phyloP scores from a whole-genome alignment of 53 echinoderm and acorn worm species.

The Hippasteria phrygiana region DNA sequence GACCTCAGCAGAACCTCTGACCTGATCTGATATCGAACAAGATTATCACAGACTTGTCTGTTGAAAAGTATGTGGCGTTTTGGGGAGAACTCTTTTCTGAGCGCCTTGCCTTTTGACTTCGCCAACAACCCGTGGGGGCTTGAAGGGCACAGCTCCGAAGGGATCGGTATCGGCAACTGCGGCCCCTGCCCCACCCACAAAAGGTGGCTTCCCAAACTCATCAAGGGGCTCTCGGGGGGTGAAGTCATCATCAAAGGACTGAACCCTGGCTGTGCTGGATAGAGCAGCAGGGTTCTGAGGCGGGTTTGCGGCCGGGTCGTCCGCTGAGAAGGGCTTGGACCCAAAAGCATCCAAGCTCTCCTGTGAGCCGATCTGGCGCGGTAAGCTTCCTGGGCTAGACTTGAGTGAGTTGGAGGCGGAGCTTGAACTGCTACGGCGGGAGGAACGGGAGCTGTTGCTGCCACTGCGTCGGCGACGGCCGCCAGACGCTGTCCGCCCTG shows the following conservation, averaged over 20 bases:
- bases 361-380: conserved; percentile 83
- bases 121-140: conserved; percentile 67
- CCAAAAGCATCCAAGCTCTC: conserved; percentile 93
- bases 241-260: conserved; percentile 68
- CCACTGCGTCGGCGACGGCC: conserved; percentile 91
- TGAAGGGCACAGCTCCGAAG: conserved; percentile 92
- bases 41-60: conserved; percentile 57
- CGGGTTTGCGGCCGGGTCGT: conserved; percentile 42
- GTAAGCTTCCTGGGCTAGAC: conserved; percentile 94
- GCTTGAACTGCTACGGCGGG: conserved; percentile 90
- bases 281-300: conserved; percentile 20
- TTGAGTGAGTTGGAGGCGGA: conserved; percentile 94
- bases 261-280: background rate
- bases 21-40: background rate
- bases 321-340: conserved; percentile 79
- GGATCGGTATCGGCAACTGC: conserved; percentile 76
- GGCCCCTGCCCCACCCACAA: conserved; percentile 6
- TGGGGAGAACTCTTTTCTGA: conserved; percentile 53
- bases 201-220: conserved; percentile 10
- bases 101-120: conserved; percentile 72
- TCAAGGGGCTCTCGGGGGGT: background rate
- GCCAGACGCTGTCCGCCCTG: conserved; percentile 84
- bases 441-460: conserved; percentile 97
- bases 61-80: conserved; percentile 48
- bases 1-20: background rate